Evolutionary conservation across 2,888 invertebrate genomes (phyloP).

Genomic region (Tridacna gigas): DNA sequence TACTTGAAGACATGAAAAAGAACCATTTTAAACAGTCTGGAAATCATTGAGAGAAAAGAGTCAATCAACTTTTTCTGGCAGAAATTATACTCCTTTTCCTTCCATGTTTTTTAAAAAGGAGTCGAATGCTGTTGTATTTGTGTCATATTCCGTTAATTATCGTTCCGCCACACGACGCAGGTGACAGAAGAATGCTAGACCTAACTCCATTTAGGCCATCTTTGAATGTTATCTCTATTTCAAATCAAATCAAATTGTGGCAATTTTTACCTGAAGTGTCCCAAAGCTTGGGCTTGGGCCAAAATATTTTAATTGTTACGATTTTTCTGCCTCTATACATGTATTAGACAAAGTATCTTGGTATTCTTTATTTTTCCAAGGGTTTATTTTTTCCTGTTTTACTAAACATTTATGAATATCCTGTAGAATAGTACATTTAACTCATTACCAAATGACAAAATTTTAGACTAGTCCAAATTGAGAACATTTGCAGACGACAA

Average conservation of each 20-base stretch:
- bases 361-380: too few relatives aligned
- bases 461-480: background rate
- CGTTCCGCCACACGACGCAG: background rate
- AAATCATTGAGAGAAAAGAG: background rate
- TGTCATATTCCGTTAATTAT: background rate
- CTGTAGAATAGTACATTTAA: too few relatives aligned
- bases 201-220: background rate
- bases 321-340: background rate
- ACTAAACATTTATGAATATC: background rate
- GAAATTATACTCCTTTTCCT: too few relatives aligned
- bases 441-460: background rate
- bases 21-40: background rate
- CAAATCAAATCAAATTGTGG: slow-evolving; percentile 9
- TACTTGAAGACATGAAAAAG: too few relatives aligned
- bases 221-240: slow-evolving; percentile 11
- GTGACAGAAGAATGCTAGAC: too few relatives aligned
- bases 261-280: slow-evolving; percentile 18
- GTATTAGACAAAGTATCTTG: too few relatives aligned
- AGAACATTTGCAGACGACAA: background rate
- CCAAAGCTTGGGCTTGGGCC: background rate
- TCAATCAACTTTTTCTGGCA: background rate
- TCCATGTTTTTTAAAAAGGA: too few relatives aligned
- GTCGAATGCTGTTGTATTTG: too few relatives aligned
- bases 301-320: slow-evolving; percentile 17
- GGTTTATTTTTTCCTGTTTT: too few relatives aligned